Evolutionary conservation across 1,140 invertebrate species (phyloP).

Genomic region (Pseudomyrmex dendroicus): DNA sequence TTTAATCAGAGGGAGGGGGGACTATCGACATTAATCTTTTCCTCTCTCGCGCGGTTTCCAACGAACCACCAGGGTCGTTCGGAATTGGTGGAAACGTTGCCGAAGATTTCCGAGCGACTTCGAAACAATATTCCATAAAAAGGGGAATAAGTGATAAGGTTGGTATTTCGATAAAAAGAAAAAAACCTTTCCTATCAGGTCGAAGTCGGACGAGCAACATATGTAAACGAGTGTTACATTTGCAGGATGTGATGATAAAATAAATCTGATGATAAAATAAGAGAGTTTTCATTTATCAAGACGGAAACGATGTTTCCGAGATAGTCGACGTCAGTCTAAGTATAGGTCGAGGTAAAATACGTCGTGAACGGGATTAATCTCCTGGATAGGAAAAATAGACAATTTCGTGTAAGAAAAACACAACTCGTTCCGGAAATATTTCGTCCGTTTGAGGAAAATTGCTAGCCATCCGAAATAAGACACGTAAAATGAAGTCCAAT

Average conservation of each 20-base stretch:
- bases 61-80: conserved; percentile 48
- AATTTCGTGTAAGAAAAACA: conserved; percentile 23
- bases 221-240: conserved; percentile 5
- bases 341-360: conserved; percentile 15
- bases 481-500: conserved; percentile 3
- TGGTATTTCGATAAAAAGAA: conserved; percentile 10
- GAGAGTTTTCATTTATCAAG: conserved; percentile 3
- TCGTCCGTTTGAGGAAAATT: conserved; percentile 11
- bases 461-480: conserved; percentile 10
- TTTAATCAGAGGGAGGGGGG: conserved; percentile 71
- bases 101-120: conserved; percentile 10
- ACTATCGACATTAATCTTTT: conserved; percentile 64
- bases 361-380: conserved; percentile 25
- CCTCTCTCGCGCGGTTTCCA: conserved; percentile 48
- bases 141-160: not conserved
- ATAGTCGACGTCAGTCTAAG: conserved; percentile 32
- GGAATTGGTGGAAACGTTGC: conserved; percentile 47
- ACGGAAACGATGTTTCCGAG: not conserved
- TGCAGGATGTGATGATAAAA: not conserved
- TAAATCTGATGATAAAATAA: conserved; percentile 38
- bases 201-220: not conserved
- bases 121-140: not conserved
- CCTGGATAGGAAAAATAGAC: conserved; percentile 18
- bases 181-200: not conserved
- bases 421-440: conserved; percentile 9